Conservation (phyloP, 2,888 invertebrate genomes). For the Lithophane ornitopus region DNA sequence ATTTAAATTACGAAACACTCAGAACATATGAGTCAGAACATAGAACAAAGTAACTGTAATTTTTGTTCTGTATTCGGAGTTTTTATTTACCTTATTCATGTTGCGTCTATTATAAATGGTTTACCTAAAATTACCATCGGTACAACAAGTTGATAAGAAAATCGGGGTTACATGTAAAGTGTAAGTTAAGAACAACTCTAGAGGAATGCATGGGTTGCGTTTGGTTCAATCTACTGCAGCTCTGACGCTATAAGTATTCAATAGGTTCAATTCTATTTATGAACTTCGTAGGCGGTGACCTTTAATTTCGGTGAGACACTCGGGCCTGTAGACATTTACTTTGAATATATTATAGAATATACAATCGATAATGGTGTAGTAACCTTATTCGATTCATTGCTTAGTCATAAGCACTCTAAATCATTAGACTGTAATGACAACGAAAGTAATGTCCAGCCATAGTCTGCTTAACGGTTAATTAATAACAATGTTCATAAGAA, state of each 20-base stretch:
- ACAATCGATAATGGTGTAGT: no score
- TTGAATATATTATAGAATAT: background rate
- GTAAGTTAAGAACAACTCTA: constrained; percentile 35
- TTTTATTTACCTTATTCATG: background rate
- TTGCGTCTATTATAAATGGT: background rate
- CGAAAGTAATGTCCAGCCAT: background rate
- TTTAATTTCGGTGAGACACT: background rate
- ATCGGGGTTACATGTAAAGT: constrained; percentile 29
- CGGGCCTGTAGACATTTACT: background rate
- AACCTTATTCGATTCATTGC: no score
- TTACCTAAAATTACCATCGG: background rate
- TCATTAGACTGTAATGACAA: background rate
- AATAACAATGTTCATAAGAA: background rate
- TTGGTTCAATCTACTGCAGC: background rate
- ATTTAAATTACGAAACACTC: no score
- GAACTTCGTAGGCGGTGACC: background rate
- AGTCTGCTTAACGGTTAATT: background rate
- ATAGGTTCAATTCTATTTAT: background rate
- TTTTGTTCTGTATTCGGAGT: background rate
- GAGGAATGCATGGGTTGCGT: constrained; percentile 13
- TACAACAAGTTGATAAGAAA: constrained; percentile 35
- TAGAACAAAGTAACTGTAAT: background rate
- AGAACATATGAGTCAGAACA: no score
- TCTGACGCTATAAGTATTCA: background rate
- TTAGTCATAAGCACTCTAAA: background rate